Base-by-base conservation (phyloP, 2,113 vertebrate genomes). In the Xerus inauris region DNA sequence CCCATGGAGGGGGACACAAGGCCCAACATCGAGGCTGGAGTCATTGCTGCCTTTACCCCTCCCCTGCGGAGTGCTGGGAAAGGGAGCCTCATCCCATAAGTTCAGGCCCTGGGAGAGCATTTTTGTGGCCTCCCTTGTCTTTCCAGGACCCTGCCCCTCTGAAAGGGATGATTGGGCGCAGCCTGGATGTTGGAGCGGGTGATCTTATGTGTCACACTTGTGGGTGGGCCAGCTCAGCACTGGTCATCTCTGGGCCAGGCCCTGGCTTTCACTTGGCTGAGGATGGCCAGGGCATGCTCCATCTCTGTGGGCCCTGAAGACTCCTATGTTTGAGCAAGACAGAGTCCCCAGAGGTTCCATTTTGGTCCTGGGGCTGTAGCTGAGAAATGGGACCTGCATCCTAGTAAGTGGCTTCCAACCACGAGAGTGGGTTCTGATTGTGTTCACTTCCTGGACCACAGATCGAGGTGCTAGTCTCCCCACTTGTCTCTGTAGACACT, bases 401-500 rank as follows among this genome's bases (percentile, higher is more conserved):
- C 94, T 94, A 54, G 89, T 87, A 94, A 91, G 59, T 69, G 71
- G 26, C 94, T 76, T 91, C 96, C 87, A 45, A 26, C 73, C 22
- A 40, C 89, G 95, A 65, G n/a, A 22, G 47, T 94, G 92, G 83
- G 83, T 97, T 96, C 96, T 96, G 96, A 94, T 97, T 94, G 96
- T 92, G 93, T 91, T 75, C 95, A 95, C 87, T 19, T 94, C 98
- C 95, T 85, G 92, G 94, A 86, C 95, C 93, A 64, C 81, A 87
- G 82, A 89, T 95, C 89, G 97, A 98, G 94, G 95, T 93, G 96
- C 96, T 93, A 96, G 95, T 96, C 94, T 97, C 96, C 97, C 96
- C 77, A 76, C 93, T 95, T 96, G 92, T 91, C 89, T 94, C 93
- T 92, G 96, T 97, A 98, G 97, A 97, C 97, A 98, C 97, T 98